phyloP scores from a whole-genome alignment of 2,797 vertebrate species.

The Darevskia nairensis region DNA sequence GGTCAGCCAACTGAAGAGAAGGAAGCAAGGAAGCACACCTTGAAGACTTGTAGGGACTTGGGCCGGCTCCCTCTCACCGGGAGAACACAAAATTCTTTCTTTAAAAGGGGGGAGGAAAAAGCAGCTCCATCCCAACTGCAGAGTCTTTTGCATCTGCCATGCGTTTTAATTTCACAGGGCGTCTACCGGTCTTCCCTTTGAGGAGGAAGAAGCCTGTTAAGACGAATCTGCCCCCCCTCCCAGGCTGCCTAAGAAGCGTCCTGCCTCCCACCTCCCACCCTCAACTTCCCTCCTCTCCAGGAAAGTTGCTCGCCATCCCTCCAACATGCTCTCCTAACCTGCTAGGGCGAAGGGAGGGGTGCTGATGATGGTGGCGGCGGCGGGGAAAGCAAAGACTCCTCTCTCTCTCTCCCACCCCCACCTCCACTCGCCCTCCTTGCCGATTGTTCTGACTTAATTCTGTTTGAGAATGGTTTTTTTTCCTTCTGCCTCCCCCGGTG shows the following conservation, averaged over 20 bases:
- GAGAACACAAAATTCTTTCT: background rate
- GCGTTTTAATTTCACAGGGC: background rate
- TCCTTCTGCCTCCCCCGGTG: background rate
- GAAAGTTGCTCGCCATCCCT: background rate
- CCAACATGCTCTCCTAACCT: background rate
- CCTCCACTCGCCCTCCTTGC: background rate
- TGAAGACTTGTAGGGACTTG: background rate
- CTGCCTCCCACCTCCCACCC: constrained; percentile 7
- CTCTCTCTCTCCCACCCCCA: too few species aligned
- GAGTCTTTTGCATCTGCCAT: background rate
- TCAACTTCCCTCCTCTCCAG: background rate
- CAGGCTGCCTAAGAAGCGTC: constrained; percentile 21
- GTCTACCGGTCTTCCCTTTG: too few species aligned
- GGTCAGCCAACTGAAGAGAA: background rate
- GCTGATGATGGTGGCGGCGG: rapidly evolving
- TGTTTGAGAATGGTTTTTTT: rapidly evolving
- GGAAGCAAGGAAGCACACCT: too few species aligned
- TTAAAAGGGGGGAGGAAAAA: background rate
- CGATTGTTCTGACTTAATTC: background rate
- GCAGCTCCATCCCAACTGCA: background rate
- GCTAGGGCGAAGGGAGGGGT: too few species aligned
- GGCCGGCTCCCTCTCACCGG: background rate
- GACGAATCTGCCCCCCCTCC: constrained; percentile 10
- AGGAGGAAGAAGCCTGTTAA: background rate
- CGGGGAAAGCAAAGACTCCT: rapidly evolving